Evolutionary conservation across 2,113 vertebrate species (phyloP).

Genomic region (Natator depressus): DNA sequence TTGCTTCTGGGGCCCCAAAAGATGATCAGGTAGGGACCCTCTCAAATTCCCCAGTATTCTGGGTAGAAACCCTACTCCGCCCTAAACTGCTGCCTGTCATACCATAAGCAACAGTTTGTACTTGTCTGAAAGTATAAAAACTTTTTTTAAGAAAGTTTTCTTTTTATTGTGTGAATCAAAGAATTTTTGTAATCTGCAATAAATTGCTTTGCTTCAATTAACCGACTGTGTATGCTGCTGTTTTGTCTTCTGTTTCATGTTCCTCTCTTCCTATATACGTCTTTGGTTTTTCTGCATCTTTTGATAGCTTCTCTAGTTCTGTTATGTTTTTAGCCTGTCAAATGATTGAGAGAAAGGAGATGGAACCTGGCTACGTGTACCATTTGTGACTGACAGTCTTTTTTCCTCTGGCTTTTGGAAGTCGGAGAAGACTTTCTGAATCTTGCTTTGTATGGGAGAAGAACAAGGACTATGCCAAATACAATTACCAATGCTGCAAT

Average conservation of each 20-base stretch:
- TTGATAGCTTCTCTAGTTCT: not conserved
- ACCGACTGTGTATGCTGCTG: not conserved
- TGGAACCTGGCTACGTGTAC: not conserved
- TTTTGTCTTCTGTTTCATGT: not conserved
- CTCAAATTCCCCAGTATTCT: not conserved
- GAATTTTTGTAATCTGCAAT: not conserved
- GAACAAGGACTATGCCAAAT: not conserved
- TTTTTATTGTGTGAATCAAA: not conserved
- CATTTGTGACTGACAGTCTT: not conserved
- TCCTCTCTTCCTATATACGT: not conserved
- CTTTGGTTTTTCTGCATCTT: not conserved
- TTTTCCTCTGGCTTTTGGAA: not conserved
- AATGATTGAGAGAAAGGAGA: not conserved
- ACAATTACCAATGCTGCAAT: not conserved
- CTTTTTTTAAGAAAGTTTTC: not conserved
- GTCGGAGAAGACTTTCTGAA: not conserved
- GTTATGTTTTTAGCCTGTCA: not conserved
- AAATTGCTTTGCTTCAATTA: not conserved
- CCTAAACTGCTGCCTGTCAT: not conserved
- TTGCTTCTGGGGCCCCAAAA: not conserved
- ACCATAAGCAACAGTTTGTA: not conserved
- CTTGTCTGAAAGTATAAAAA: not conserved
- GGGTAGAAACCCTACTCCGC: not conserved
- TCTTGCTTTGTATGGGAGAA: not conserved
- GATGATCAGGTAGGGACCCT: not conserved